phyloP scores from a whole-genome alignment of 1,140 invertebrate species.

The Aphidius ervi region DNA sequence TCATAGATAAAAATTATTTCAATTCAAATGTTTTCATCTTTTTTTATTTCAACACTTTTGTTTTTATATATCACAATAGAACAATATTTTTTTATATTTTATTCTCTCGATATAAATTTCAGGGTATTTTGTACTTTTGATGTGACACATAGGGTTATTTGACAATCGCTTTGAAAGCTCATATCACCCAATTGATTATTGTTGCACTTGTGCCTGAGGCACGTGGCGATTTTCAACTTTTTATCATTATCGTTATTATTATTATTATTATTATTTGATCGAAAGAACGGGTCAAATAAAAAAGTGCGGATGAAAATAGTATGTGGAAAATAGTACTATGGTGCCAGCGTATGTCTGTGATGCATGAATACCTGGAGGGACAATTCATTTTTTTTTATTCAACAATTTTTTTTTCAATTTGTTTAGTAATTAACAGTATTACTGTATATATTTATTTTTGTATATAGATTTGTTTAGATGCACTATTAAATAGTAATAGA shows the following conservation, averaged over 20 bases:
- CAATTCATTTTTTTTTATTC: background rate
- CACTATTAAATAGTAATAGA: too few species aligned
- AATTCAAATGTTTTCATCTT: too few species aligned
- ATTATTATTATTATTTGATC: too few species aligned
- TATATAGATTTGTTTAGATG: too few species aligned
- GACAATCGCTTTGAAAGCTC: background rate
- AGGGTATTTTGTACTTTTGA: too few species aligned
- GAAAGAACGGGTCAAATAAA: background rate
- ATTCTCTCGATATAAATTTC: too few species aligned
- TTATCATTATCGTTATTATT: background rate
- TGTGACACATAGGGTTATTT: too few species aligned
- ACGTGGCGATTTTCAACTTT: constrained; percentile 13
- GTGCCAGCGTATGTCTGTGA: constrained; percentile 1
- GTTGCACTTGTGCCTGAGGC: constrained; percentile 1
- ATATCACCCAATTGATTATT: background rate
- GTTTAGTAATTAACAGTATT: background rate
- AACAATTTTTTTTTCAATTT: background rate
- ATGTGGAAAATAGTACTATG: background rate
- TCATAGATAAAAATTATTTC: too few species aligned
- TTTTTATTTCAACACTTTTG: too few species aligned
- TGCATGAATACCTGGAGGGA: constrained; percentile 11
- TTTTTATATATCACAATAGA: too few species aligned
- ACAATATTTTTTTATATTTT: too few species aligned
- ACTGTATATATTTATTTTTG: too few species aligned
- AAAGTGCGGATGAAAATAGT: background rate